Conservation (phyloP, 2,888 invertebrate species). For the Caenorhabditis becei region DNA sequence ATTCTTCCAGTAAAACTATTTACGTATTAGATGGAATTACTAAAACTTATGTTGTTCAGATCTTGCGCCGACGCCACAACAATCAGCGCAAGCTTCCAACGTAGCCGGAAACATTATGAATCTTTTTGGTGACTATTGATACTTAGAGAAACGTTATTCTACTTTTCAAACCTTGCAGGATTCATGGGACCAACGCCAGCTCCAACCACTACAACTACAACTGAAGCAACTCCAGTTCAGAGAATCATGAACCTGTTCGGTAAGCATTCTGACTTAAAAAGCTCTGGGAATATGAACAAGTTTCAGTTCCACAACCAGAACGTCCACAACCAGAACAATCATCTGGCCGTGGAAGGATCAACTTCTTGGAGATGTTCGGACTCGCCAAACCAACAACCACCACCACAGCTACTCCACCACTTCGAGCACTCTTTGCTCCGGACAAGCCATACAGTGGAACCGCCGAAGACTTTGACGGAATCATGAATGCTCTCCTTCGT, state of each 20-base stretch:
- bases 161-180: neutral
- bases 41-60: slow-evolving; percentile 26
- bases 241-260: slow-evolving; percentile 62
- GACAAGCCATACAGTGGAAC: slow-evolving; percentile 58
- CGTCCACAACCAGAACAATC: slow-evolving; percentile 52
- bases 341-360: slow-evolving; percentile 53
- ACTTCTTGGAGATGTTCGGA: slow-evolving; percentile 63
- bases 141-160: neutral
- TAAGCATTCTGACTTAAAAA: neutral
- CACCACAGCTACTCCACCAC: slow-evolving; percentile 64
- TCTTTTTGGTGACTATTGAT: slow-evolving; percentile 36
- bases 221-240: slow-evolving; percentile 56
- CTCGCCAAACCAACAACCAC: slow-evolving; percentile 63
- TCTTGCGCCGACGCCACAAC: slow-evolving; percentile 24
- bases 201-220: slow-evolving; percentile 60
- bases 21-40: slow-evolving; percentile 19
- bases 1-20: slow-evolving; percentile 46
- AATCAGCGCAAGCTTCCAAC: slow-evolving; percentile 25
- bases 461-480: slow-evolving; percentile 63
- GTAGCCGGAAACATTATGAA: slow-evolving; percentile 40
- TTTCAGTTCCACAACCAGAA: slow-evolving; percentile 56
- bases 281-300: neutral
- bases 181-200: slow-evolving; percentile 10
- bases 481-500: slow-evolving; percentile 66
- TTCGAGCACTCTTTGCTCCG: slow-evolving; percentile 63